A percentile compares a stretch with the other conserved stretches of the same genome.
Conservation (phyloP, 2,888 invertebrate species). For the Pseudococcus longispinus region DNA sequence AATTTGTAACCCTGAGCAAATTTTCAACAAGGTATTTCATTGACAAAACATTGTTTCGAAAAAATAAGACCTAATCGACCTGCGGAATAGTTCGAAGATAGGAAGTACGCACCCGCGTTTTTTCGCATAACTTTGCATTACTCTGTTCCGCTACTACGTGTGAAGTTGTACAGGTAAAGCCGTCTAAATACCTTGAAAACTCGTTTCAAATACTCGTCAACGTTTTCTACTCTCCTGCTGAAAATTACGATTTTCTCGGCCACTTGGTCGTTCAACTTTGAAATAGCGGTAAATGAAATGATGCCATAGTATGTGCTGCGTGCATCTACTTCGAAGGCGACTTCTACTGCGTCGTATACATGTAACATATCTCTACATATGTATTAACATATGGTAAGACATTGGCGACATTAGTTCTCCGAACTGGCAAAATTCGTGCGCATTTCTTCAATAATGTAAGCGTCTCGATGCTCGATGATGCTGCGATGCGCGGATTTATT, state of each 20-base stretch:
- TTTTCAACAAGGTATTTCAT: too few relatives aligned
- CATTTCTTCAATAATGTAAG: background rate
- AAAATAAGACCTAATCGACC: too few relatives aligned
- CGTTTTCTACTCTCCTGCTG: constrained; percentile 4
- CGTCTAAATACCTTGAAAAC: background rate
- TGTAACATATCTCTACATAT: constrained; percentile 28
- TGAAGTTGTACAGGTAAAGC: background rate
- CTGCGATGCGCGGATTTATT: background rate
- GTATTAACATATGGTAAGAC: constrained; percentile 29
- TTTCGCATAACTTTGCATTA: background rate
- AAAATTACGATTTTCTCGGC: constrained; percentile 40
- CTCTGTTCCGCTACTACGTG: background rate
- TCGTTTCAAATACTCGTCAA: background rate
- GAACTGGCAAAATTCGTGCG: background rate
- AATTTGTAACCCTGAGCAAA: too few relatives aligned
- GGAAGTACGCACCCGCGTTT: too few relatives aligned
- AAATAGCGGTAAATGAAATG: background rate
- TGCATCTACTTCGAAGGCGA: constrained; percentile 14
- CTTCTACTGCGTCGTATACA: background rate
- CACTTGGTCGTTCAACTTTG: constrained; percentile 45
- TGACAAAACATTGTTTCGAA: too few relatives aligned
- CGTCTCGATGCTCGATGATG: background rate
- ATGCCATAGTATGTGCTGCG: constrained; percentile 12
- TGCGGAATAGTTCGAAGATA: too few relatives aligned
- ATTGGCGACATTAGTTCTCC: too few relatives aligned